A percentile compares a stretch with the other conserved stretches of the same genome.
These are phyloP conservation scores for Astatotilapia flaviijosephi DNA, from an alignment of 2,113 vertebrate species.

Conservation along the genomic window DNA sequence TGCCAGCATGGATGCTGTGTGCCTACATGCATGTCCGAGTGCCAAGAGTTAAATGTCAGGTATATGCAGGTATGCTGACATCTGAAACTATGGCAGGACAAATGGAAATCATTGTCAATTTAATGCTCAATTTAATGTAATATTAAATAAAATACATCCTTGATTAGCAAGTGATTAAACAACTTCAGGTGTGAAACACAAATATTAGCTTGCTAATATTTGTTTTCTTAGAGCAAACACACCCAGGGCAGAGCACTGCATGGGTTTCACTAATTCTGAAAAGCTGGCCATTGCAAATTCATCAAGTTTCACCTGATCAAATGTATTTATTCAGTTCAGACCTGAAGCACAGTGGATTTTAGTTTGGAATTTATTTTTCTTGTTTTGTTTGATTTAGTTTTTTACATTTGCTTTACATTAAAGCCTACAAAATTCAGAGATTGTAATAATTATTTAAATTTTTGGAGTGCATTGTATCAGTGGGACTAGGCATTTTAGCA, in stretches of 20 bases:
- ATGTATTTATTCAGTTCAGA: neutral
- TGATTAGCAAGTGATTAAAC: neutral
- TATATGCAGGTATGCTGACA: neutral
- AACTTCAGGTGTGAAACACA: neutral
- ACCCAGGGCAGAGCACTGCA: neutral
- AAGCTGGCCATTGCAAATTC: neutral
- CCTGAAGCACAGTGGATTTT: neutral
- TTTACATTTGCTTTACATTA: neutral
- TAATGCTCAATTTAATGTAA: neutral
- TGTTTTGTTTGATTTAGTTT: neutral
- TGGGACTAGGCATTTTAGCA: neutral
- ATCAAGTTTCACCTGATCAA: neutral
- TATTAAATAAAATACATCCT: neutral
- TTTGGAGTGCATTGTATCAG: neutral
- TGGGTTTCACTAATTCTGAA: neutral
- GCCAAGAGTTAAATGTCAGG: neutral
- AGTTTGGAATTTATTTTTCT: neutral
- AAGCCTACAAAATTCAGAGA: neutral
- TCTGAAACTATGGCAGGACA: neutral
- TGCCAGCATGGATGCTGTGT: neutral
- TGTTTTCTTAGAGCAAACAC: neutral
- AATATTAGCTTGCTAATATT: neutral
- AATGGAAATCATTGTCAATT: neutral
- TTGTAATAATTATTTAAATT: neutral
- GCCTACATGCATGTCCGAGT: neutral